A percentile compares a stretch with the other conserved stretches of the same genome.
phyloP scores from a whole-genome alignment of 2,888 invertebrate species.

The Troides oblongomaculatus region DNA sequence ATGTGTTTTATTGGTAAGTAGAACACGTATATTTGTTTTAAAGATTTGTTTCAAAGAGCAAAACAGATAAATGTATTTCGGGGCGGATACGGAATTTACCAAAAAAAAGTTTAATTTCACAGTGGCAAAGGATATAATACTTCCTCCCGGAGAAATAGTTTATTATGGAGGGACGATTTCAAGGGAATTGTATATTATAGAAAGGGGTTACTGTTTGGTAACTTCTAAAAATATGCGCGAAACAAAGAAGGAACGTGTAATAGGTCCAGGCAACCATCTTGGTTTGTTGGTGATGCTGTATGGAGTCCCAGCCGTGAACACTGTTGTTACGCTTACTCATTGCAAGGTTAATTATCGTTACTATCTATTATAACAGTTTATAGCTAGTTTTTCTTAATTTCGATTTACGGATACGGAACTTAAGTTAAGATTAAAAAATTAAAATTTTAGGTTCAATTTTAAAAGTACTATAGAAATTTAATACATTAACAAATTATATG shows the following conservation, averaged over 20 bases:
- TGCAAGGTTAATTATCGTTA: slow-evolving; percentile 60
- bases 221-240: slow-evolving; percentile 58
- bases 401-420: too few species aligned
- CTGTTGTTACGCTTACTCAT: slow-evolving; percentile 74
- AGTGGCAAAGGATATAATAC: slow-evolving; percentile 68
- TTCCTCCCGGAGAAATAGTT: slow-evolving; percentile 76
- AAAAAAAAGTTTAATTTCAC: slow-evolving; percentile 13
- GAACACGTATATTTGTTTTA: too few species aligned
- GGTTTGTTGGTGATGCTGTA: slow-evolving; percentile 72
- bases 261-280: slow-evolving; percentile 71
- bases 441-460: too few species aligned
- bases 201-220: slow-evolving; percentile 73
- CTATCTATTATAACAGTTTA: neutral
- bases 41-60: neutral
- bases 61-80: neutral
- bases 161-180: slow-evolving; percentile 75
- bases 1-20: too few species aligned
- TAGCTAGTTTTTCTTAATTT: neutral
- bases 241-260: slow-evolving; percentile 53
- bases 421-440: too few species aligned
- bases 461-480: too few species aligned
- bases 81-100: too few species aligned
- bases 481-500: too few species aligned
- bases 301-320: slow-evolving; percentile 70
- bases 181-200: slow-evolving; percentile 75